Evolutionary conservation across 2,797 vertebrate species (phyloP).

Genomic region (Cephalopachus bancanus): DNA sequence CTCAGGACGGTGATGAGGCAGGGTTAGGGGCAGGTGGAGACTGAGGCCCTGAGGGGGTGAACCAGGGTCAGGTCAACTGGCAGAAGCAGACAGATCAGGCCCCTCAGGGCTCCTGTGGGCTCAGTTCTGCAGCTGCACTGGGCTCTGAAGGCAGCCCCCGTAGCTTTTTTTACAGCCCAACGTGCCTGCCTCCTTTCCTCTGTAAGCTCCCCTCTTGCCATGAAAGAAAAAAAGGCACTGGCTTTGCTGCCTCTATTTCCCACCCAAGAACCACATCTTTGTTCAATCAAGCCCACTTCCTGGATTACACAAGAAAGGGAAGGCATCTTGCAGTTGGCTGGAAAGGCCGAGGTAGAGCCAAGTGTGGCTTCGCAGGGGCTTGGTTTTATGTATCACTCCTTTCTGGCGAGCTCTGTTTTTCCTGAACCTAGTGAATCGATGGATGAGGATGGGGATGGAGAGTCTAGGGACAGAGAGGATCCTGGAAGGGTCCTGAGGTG

Average conservation of each 20-base stretch:
- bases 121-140: not conserved
- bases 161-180: not conserved
- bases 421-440: not conserved
- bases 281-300: not conserved
- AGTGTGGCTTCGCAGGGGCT: not conserved
- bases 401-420: not conserved
- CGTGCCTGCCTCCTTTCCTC: not conserved
- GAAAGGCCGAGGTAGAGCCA: not conserved
- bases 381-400: not conserved
- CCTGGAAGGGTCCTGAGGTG: not conserved
- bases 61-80: not conserved
- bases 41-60: not conserved
- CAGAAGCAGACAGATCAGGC: not conserved
- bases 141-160: not conserved
- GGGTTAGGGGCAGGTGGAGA: not conserved
- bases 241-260: not conserved
- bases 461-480: not conserved
- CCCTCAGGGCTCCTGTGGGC: not conserved
- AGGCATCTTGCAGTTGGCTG: not conserved
- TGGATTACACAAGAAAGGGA: not conserved
- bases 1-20: not conserved
- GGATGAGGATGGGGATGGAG: not conserved
- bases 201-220: not conserved
- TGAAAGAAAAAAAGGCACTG: not conserved
- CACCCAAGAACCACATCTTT: not conserved